Base-by-base conservation (phyloP, 2,113 vertebrate species). In the Hyperopisus bebe region DNA sequence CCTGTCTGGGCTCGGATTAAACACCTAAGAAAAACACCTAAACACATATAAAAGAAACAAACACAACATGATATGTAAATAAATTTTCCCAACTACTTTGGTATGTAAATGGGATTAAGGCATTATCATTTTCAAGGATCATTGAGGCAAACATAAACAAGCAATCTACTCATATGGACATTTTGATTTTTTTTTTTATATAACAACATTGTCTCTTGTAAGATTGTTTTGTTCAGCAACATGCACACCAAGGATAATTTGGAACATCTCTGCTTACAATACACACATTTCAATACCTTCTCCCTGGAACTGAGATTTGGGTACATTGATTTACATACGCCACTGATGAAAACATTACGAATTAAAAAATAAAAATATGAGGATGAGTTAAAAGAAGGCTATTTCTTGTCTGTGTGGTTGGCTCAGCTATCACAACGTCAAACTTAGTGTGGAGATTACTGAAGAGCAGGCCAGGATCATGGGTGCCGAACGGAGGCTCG, bases 81-180 rank as follows among this genome's bases (percentile, higher is more conserved):
- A 89, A 90, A 92, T 90, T 90, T 93, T 74, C 86, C 92, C 92
- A 92, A 90, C 94, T 93, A 95, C 95, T 96, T 96, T 96, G 95
- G 95, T 96, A 93, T 92, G 90, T 89, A 93, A 94, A 95, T 95
- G 91, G 91, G 82, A 92, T 96, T 96, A 96, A 96, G 95, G 95
- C 95, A 95, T 93, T 92, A 91, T 92, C 94, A 77, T 94, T 93
- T 92, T 91, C 86, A 91, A 88, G 90, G 92, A 94, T 91, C 92
- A 92, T 62, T 80, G 85, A 92, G 55, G 48, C 51, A 62, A 89
- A 90, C 90, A 90, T 89, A 93, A 86, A 92, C 89, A 90, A 87
- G 88, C 93, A 90, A 91, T 89, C 46, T 91, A 91, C 90, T 83
- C 44, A 88, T 35, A 88, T 35, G 55, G 90, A 91, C 88, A 51